These are phyloP conservation scores for Paramisgurnus dabryanus DNA, from an alignment of 2,113 vertebrate species.

Conservation along the genomic window DNA sequence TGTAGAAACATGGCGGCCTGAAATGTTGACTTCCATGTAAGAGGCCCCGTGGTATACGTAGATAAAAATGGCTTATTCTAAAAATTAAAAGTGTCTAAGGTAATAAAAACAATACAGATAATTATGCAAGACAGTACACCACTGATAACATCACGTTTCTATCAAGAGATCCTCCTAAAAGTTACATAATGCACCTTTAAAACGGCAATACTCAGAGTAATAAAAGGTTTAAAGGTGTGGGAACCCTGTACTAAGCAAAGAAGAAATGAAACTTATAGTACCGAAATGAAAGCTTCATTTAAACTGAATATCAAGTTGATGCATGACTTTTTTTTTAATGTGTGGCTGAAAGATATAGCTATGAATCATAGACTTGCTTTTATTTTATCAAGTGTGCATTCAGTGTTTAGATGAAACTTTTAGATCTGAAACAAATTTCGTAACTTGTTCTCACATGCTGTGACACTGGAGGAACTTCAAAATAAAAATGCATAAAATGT, in stretches of 20 bases:
- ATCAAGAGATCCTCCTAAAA: too few species aligned
- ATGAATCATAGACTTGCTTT: not conserved
- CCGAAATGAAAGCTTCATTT: conserved; percentile 15
- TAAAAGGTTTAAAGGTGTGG: not conserved
- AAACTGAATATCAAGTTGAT: not conserved
- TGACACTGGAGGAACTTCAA: not conserved
- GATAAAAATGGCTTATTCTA: too few species aligned
- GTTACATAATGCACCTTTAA: too few species aligned
- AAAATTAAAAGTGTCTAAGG: too few species aligned
- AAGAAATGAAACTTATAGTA: not conserved
- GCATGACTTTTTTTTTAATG: not conserved
- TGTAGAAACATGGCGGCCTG: too few species aligned
- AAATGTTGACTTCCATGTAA: too few species aligned
- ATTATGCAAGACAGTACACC: too few species aligned
- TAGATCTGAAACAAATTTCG: not conserved
- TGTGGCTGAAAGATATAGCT: not conserved
- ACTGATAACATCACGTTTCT: too few species aligned
- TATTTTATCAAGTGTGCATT: not conserved
- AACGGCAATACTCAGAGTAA: not conserved
- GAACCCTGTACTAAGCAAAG: conserved; percentile 3
- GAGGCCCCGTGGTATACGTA: too few species aligned
- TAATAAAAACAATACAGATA: too few species aligned
- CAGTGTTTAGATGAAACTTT: conserved; percentile 16
- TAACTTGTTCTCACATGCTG: not conserved
- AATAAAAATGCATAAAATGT: not conserved